Percentiles rank a stretch among this genome's conserved stretches.
Conservation (phyloP, 1,140 invertebrate genomes). For the Harlomillsia oculata region DNA sequence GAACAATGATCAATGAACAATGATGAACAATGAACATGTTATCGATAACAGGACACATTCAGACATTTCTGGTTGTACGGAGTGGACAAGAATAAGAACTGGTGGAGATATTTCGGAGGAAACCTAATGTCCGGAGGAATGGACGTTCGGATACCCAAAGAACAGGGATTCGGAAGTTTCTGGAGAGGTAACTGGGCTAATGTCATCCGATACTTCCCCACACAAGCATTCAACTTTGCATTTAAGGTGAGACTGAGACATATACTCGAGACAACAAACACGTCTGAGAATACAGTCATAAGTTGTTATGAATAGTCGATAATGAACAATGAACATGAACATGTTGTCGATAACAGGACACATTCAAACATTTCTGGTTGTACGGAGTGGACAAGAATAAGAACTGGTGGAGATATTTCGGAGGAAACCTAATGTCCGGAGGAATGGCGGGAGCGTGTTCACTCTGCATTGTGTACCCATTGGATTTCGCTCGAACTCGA, state of each 20-base stretch:
- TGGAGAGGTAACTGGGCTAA: constrained; percentile 60
- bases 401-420: constrained; percentile 50
- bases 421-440: constrained; percentile 53
- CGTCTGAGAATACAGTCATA: too few relatives aligned
- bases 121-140: constrained; percentile 56
- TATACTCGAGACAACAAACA: too few relatives aligned
- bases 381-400: constrained; percentile 45
- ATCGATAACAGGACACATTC: constrained; percentile 16
- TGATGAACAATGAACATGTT: too few relatives aligned
- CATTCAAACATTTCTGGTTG: constrained; percentile 10
- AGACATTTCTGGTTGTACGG: constrained; percentile 7
- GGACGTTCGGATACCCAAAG: constrained; percentile 44
- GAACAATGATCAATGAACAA: too few relatives aligned
- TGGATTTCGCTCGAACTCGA: constrained; percentile 58
- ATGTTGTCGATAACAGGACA: background rate
- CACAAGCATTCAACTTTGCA: constrained; percentile 59
- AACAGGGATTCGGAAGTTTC: constrained; percentile 49
- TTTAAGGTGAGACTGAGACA: constrained; percentile 52
- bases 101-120: constrained; percentile 49
- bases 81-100: constrained; percentile 49
- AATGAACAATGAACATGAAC: background rate
- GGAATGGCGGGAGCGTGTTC: constrained; percentile 58
- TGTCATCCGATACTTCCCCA: constrained; percentile 55
- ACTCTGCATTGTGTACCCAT: constrained; percentile 58
- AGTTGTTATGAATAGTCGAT: too few relatives aligned